Evolutionary conservation across 2,113 vertebrate genomes (phyloP), one percentile per base, ranked within the genome.

Genomic region (Bufo gargarizans): DNA sequence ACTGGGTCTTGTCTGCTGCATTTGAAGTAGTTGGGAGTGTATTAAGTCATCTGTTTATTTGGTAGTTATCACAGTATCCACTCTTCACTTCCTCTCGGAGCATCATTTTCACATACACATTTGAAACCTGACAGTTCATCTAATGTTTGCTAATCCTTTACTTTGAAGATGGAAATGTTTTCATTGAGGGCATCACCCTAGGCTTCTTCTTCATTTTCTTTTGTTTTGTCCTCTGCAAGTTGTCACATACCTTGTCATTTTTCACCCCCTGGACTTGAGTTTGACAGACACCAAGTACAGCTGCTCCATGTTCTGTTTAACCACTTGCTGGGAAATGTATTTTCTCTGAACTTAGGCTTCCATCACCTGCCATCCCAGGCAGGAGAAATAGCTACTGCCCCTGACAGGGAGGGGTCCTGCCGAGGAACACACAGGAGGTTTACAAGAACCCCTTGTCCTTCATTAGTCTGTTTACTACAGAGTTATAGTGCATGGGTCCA

Each of bases 291-390:
- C 81, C 80, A 84, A 19, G 59, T 84, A 59, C 87, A 88, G 81
- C 87, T 88, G 87, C 72, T 84, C 71, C 17, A 55, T 12, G 16
- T 74, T 84, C 58, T 88, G 71, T 88, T 88, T 88, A 88, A 77
- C 61, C 81, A 88, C 87, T 77, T 84, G 87, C 87, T 84, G 81
- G 72, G 87, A 69, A 84, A 77, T 77, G 87, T 67, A 84, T 88
- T 88, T 65, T 65, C 19, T 67, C 76, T 88, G 87, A 88, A 88
- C 81, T 69, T 20, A 59, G 43, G 63, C 61, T n/a, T 88, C 71
- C 72, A 56, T 88, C 87, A 88, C 87, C 87, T 83, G 80, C 81
- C 59, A 84, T 84, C 58, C 33, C 12, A 20, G 43, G 63, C 67
- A 71, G 67, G 22, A 33, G 67, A 5, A 22, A 71, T 22, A 74